Evolutionary conservation across 2,888 invertebrate genomes (phyloP), one percentile per base, ranked within the genome.

Genomic region (Lithophane leautieri): DNA sequence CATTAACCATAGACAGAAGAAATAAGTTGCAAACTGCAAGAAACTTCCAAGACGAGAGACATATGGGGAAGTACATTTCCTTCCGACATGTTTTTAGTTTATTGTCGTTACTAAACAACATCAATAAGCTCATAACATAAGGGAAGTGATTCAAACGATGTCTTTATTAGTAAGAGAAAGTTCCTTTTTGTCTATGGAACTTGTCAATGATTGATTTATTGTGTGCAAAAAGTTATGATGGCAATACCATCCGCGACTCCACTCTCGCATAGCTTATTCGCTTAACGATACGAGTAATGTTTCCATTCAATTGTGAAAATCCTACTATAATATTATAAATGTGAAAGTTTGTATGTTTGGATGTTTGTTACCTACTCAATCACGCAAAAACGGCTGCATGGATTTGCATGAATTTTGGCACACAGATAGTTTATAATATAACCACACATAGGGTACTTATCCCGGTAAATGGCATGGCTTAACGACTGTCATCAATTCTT

Each of bases 41-140:
- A 58, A 52, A 71, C 68, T 82, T 84, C 61, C 84, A 50, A 62
- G 40, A 42, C 76, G 14, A 40, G 70, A 65, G n/a, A 75, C 25
- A 52, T 40, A 73, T 34, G 50, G 47, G 75, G 84, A 63, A 74
- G 60, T 42, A 54, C 19, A 56, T 60, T 81, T 83, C 76, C 84
- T 82, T 80, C 81, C 80, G 62, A 54, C 70, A 65, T 58, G 63
- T 60, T 75, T 70, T 69, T 69, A 75, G 28, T 74, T 70, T 75
- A 56, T 4, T 34, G 42, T 73, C 70, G 62, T 73, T 73, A 62
- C 58, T 73, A 66, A 40, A 61, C 56, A 56, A 78, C 52, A 54
- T 58, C 56, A 40, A 9, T 63, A 54, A 16, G n/a, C 34, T 65
- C 47, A 66, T 81, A 54, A 65, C 25, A 68, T 11, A 61, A 70